Percentiles rank a stretch among this genome's conserved stretches.
Evolutionary conservation across 2,113 vertebrate species (phyloP).

Genomic region (Columba livia): DNA sequence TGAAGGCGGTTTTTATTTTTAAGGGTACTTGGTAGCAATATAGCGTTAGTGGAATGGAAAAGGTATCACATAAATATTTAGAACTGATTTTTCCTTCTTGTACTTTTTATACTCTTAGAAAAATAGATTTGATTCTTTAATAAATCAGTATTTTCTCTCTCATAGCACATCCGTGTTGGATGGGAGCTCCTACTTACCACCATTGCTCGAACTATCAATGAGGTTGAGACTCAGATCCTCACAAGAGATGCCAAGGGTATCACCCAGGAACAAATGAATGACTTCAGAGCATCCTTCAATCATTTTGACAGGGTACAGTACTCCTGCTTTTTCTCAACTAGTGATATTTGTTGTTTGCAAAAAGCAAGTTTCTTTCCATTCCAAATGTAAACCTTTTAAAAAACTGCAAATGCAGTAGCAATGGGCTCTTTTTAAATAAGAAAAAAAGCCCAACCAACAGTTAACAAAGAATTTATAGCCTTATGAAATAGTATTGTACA

Average conservation of each 20-base stretch:
- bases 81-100: background rate
- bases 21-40: background rate
- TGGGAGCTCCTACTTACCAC: constrained; percentile 97
- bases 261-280: constrained; percentile 98
- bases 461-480: background rate
- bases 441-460: background rate
- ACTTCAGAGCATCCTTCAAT: constrained; percentile 97
- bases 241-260: constrained; percentile 97
- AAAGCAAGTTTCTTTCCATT: background rate
- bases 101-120: background rate
- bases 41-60: background rate
- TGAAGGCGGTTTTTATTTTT: background rate
- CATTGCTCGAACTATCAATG: constrained; percentile 95
- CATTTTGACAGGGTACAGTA: constrained; percentile 95
- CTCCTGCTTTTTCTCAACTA: constrained; percentile 22
- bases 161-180: constrained; percentile 93
- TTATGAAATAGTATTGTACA: background rate
- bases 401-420: background rate
- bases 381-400: background rate
- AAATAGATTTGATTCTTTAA: background rate
- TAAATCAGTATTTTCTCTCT: background rate
- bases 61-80: background rate
- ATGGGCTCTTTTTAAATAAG: background rate
- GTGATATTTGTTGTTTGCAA: background rate
- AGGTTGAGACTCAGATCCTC: constrained; percentile 97